Base-by-base conservation (phyloP, 2,113 vertebrate genomes). In the Conger conger region DNA sequence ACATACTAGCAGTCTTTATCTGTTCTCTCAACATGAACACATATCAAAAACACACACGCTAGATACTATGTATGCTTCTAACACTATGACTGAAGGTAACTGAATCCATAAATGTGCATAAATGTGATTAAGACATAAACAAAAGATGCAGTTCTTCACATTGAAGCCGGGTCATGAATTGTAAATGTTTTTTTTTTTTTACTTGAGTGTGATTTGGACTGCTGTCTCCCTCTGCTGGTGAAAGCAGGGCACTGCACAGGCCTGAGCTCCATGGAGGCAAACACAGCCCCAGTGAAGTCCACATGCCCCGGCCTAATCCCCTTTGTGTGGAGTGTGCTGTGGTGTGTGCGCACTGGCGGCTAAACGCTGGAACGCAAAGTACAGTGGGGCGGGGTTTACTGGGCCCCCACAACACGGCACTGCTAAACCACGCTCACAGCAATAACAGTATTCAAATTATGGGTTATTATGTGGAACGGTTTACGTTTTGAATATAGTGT, bases 221-320 rank as follows among this genome's bases (percentile, higher is more conserved):
- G 11, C 40, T 83, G 85, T 83, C 50, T 30, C 85, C 85, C 81
- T 79, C 81, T 86, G 53, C 85, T 83, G 81, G 81, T n/a, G 17
- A 76, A 68, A 79, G 4, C 4, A 6, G n/a, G 23, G 0, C 81
- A 42, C 17, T 79, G 76, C 81, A 6, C 16, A 15, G 5, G 7
- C 37, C 13, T 0, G n/a, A 57, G 35, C 8, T 1, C 38, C 33
- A 68, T 45, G 45, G 36, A 5, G 42, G 37, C 13, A 9, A n/a
- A 50, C 50, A 17, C 36, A 80, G 79, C 50, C 37, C 40, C 27
- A 45, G 23, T n/a, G 38, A 50, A n/a, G 40, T n/a, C 79, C 37
- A n/a, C 42, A 80, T 27, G 3, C 30, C 40, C 16, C 42, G 40
- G 30, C 20, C 15, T 38, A 76, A 54, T 76, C 60, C n/a, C 33